phyloP scores from a whole-genome alignment of 2,888 invertebrate genomes.

The Drosophila mayaguana region DNA sequence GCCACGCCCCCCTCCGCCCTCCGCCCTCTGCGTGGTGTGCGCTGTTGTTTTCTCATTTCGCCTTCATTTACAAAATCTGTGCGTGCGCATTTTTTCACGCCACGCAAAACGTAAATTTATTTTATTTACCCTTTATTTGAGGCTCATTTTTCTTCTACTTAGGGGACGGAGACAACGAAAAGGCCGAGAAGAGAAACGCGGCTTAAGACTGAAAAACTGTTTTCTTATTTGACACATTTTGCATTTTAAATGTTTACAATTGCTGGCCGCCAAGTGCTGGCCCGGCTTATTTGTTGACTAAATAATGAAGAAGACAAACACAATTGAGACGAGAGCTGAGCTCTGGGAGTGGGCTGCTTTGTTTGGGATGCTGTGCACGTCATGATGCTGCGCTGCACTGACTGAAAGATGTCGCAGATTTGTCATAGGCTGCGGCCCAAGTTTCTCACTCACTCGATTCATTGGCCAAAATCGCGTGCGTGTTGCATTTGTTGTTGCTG shows the following conservation, averaged over 20 bases:
- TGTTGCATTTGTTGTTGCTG: constrained; percentile 35
- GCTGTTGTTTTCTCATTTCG: constrained; percentile 30
- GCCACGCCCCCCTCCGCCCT: background rate
- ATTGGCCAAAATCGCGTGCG: constrained; percentile 61
- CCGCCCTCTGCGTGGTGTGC: background rate
- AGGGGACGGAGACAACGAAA: constrained; percentile 20
- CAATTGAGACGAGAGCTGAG: constrained; percentile 47
- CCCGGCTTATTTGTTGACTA: constrained; percentile 64
- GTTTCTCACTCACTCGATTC: constrained; percentile 47
- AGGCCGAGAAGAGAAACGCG: constrained; percentile 65
- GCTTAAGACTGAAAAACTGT: constrained; percentile 58
- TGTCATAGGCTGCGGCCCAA: constrained; percentile 60
- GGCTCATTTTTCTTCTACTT: constrained; percentile 76
- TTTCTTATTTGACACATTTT: constrained; percentile 75
- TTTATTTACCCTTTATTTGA: constrained; percentile 72
- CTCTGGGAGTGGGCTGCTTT: constrained; percentile 28
- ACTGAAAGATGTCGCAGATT: constrained; percentile 42
- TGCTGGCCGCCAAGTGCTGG: constrained; percentile 70
- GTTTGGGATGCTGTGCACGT: constrained; percentile 75
- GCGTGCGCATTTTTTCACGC: constrained; percentile 77
- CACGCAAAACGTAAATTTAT: constrained; percentile 77
- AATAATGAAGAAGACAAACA: constrained; percentile 43
- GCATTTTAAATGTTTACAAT: constrained; percentile 80
- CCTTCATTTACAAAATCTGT: constrained; percentile 80
- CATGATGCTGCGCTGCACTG: background rate